Evolutionary conservation across 35 echinoderm and acorn worm species (phyloP).

Genomic region (Hemicentrotus pulcherrimus): DNA sequence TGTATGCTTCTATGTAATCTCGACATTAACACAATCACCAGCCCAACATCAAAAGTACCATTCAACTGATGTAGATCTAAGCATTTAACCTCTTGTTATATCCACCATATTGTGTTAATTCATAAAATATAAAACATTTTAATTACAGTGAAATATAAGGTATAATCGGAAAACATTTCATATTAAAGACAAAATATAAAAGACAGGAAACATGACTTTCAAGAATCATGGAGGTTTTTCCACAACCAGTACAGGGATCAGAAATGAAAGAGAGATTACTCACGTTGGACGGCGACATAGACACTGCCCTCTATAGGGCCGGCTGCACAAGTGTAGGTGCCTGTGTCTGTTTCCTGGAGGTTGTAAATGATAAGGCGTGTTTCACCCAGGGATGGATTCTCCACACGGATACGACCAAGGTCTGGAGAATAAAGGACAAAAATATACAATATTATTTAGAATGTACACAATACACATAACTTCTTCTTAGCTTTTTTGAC

Average conservation of each 20-base stretch:
- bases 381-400: slow-evolving; percentile 46
- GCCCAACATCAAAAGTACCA: background rate
- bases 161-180: background rate
- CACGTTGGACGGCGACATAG: slow-evolving; percentile 71
- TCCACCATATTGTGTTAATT: background rate
- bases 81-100: background rate
- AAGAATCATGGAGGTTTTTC: background rate
- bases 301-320: slow-evolving; percentile 69
- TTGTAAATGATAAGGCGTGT: slow-evolving; percentile 56
- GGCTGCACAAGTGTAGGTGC: slow-evolving; percentile 73
- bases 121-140: background rate
- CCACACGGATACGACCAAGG: slow-evolving; percentile 43
- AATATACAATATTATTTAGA: too few species aligned
- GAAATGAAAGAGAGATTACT: slow-evolving; percentile 35
- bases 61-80: background rate
- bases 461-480: too few species aligned
- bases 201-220: background rate
- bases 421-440: background rate
- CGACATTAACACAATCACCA: background rate
- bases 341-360: slow-evolving; percentile 63
- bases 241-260: background rate
- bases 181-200: background rate
- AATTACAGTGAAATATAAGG: background rate
- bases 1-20: too few species aligned
- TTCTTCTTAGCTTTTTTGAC: too few species aligned